These are phyloP conservation scores for Enteromius argenteus DNA, from an alignment of 2,797 vertebrate species.

Conservation along the genomic window DNA sequence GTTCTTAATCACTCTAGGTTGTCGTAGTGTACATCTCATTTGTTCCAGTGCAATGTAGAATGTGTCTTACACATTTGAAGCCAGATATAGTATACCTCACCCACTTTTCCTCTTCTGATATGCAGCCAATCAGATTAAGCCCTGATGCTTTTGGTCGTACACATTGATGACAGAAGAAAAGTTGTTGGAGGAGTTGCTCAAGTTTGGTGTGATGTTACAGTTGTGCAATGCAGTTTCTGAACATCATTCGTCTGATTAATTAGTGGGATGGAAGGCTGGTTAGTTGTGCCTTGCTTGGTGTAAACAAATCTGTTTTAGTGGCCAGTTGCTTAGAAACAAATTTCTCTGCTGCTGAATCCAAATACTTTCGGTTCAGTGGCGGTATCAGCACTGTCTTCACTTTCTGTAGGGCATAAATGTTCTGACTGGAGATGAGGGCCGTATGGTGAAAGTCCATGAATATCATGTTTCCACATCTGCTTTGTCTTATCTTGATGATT, in stretches of 20 bases:
- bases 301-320: slow-evolving; percentile 27
- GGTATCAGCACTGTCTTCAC: neutral
- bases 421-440: slow-evolving; percentile 6
- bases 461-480: neutral
- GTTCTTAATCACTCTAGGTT: neutral
- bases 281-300: slow-evolving; percentile 7
- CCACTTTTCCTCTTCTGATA: neutral
- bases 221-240: slow-evolving; percentile 35
- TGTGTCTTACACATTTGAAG: neutral
- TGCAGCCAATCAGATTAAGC: neutral
- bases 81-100: neutral
- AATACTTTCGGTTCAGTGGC: slow-evolving; percentile 2
- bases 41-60: too few relatives aligned
- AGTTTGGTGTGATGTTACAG: slow-evolving; percentile 13
- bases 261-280: slow-evolving; percentile 17
- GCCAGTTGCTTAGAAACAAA: slow-evolving; percentile 24
- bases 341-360: slow-evolving; percentile 6
- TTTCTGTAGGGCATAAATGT: neutral
- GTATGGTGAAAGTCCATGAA: neutral
- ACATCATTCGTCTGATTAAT: slow-evolving; percentile 26
- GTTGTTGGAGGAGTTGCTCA: slow-evolving; percentile 4
- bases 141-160: neutral
- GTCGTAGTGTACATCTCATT: slow-evolving; percentile 3
- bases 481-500: slow-evolving; percentile 9
- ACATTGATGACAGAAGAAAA: neutral